A percentile compares a stretch with the other conserved stretches of the same genome.
These are phyloP conservation scores for Mastomys natalensis DNA, from an alignment of 2,113 vertebrate species.

Conservation along the genomic window DNA sequence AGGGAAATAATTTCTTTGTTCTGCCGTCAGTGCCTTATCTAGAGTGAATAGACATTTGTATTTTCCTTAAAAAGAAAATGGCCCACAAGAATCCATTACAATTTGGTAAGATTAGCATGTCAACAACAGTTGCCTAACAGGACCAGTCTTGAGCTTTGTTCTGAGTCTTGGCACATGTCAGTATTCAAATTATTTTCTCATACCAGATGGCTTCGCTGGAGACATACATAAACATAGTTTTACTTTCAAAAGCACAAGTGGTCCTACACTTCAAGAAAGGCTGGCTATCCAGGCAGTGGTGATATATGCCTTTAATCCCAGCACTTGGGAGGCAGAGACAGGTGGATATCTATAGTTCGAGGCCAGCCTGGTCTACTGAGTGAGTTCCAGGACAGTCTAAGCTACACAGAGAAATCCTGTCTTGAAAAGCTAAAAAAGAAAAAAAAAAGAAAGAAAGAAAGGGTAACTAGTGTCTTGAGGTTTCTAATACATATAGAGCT, in stretches of 20 bases:
- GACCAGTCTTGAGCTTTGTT: background rate
- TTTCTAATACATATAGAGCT: background rate
- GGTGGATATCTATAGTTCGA: background rate
- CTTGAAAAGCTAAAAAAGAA: background rate
- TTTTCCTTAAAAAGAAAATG: background rate
- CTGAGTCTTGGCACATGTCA: background rate
- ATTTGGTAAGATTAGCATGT: background rate
- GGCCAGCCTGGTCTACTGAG: background rate
- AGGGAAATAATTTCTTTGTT: background rate
- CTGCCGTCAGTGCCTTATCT: background rate
- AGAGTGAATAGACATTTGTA: background rate
- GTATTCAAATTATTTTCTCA: background rate
- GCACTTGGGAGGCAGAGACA: background rate
- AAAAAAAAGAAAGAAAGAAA: background rate
- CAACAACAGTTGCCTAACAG: background rate
- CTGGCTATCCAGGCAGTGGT: background rate
- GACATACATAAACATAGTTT: background rate
- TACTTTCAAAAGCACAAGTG: constrained; percentile 24
- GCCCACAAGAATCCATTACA: background rate
- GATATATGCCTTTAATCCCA: background rate
- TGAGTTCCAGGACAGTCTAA: background rate
- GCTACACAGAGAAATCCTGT: background rate
- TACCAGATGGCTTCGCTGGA: background rate
- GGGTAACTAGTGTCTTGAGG: constrained; percentile 19
- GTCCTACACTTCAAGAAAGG: background rate